Conservation (phyloP, 37 sponge, comb jelly and placozoan genomes). For the Lycopodina hypogea region DNA sequence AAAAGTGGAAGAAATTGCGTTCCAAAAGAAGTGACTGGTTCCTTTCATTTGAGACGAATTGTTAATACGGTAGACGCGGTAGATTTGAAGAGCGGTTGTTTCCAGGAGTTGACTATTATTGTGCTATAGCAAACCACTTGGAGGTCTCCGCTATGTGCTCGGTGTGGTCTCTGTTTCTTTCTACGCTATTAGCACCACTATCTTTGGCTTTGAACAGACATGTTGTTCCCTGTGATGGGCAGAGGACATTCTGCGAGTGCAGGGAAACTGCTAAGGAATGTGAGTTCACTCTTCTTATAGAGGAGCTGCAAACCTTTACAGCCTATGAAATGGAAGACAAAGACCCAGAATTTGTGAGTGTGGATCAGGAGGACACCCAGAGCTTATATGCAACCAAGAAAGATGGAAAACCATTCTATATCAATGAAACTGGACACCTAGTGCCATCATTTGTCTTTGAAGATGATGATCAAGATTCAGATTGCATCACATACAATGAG, state of each 20-base stretch:
- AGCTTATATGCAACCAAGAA: not conserved
- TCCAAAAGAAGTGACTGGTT: no score
- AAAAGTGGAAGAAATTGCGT: no score
- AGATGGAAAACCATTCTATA: constrained; percentile 18
- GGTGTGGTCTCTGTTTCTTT: no score
- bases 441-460: not conserved
- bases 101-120: no score
- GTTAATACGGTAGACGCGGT: no score
- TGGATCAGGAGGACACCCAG: no score
- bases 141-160: no score
- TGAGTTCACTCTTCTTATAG: constrained; percentile 42
- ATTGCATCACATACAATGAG: constrained; percentile 10
- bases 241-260: constrained; percentile 27
- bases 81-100: no score
- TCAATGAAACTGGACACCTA: constrained; percentile 11
- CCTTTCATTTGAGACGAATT: no score
- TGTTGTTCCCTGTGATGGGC: constrained; percentile 15
- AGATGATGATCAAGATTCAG: not conserved
- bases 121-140: no score
- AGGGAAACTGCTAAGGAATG: constrained; percentile 20
- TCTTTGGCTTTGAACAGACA: constrained; percentile 5
- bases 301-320: constrained; percentile 56
- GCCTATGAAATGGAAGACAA: constrained; percentile 17
- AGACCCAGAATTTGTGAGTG: no score
- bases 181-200: not conserved